phyloP scores from a whole-genome alignment of 2,797 vertebrate genomes.

The Phoebastria nigripes region DNA sequence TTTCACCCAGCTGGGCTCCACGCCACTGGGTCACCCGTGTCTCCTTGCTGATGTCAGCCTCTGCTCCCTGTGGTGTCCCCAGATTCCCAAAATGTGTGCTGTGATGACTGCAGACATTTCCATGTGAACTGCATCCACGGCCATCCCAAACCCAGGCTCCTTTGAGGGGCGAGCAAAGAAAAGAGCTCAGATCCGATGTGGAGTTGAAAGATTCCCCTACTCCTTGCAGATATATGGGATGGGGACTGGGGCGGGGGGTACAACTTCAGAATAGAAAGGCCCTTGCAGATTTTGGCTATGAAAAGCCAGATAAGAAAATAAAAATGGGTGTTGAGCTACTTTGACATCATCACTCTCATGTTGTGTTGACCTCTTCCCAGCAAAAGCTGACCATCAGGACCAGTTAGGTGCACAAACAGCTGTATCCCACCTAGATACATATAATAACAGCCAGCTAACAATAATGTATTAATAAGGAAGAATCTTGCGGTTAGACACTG shows the following conservation, averaged over 20 bases:
- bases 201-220: rapidly evolving
- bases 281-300: neutral
- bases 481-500: neutral
- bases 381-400: neutral
- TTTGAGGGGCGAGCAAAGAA: neutral
- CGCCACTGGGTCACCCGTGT: neutral
- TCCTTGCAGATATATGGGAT: neutral
- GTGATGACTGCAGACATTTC: neutral
- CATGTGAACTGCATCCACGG: neutral
- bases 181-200: neutral
- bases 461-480: neutral
- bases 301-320: neutral
- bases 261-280: neutral
- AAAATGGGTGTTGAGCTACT: neutral
- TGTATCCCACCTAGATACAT: neutral
- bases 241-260: neutral
- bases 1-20: neutral
- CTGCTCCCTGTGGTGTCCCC: neutral
- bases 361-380: neutral
- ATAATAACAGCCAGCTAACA: neutral
- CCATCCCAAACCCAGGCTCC: neutral
- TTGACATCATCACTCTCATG: neutral
- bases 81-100: neutral
- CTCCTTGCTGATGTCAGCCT: neutral
- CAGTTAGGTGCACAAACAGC: neutral